A percentile compares a stretch with the other conserved stretches of the same genome.
Conservation (phyloP, 2,888 invertebrate species). For the Pristionchus entomophagus region DNA sequence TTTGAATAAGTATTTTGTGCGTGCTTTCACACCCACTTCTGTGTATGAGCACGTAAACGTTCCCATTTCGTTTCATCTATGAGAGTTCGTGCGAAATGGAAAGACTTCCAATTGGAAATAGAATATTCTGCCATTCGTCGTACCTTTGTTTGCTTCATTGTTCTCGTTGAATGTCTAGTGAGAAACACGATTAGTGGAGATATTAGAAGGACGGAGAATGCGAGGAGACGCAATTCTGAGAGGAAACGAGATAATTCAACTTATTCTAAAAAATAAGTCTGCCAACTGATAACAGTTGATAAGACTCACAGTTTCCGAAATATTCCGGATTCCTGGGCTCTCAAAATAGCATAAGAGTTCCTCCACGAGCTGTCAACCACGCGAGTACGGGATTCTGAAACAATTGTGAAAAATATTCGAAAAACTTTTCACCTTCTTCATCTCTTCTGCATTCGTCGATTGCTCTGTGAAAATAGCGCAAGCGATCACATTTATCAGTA, state of each 20-base stretch:
- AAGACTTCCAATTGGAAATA: too few relatives aligned
- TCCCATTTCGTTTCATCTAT: too few relatives aligned
- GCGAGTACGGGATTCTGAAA: neutral
- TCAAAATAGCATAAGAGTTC: neutral
- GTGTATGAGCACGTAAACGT: too few relatives aligned
- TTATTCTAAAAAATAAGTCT: too few relatives aligned
- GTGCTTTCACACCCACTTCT: too few relatives aligned
- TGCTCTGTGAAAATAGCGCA: neutral
- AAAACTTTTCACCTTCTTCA: neutral
- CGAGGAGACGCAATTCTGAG: conserved; percentile 1
- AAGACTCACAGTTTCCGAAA: neutral
- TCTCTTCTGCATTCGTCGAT: neutral
- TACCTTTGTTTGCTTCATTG: neutral
- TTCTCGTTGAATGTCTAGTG: conserved; percentile 9
- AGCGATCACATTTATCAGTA: neutral
- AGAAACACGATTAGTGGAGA: conserved; percentile 12
- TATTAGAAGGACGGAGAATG: neutral
- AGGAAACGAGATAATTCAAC: too few relatives aligned
- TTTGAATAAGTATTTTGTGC: too few relatives aligned
- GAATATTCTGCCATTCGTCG: neutral
- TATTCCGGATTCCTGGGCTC: neutral
- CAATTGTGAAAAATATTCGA: neutral
- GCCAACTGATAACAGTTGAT: too few relatives aligned
- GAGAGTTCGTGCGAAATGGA: too few relatives aligned
- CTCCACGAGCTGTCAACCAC: neutral